These are phyloP conservation scores for Celastrina argiolus DNA, from an alignment of 2,888 invertebrate species.

Conservation along the genomic window DNA sequence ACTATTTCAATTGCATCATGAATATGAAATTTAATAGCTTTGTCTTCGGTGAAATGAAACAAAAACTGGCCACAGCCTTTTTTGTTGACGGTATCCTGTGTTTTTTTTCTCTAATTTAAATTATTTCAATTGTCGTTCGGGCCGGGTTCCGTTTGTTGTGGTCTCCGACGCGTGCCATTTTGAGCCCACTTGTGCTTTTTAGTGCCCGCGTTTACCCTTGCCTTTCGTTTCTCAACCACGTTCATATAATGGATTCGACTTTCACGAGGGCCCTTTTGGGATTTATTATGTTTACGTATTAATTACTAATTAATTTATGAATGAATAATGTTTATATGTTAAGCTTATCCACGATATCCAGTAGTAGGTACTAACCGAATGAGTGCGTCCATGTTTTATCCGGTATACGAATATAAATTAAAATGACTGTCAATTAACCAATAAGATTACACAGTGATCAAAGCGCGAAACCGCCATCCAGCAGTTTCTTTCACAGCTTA, in stretches of 20 bases:
- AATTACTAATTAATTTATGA: constrained; percentile 19
- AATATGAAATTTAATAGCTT: neutral
- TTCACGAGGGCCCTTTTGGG: constrained; percentile 34
- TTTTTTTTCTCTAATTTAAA: constrained; percentile 78
- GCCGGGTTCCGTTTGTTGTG: constrained; percentile 63
- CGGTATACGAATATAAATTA: too few species aligned
- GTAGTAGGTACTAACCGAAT: neutral
- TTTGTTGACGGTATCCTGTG: constrained; percentile 46
- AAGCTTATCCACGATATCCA: neutral
- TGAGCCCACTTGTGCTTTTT: constrained; percentile 69
- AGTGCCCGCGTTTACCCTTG: constrained; percentile 72
- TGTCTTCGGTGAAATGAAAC: neutral
- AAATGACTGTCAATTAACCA: neutral
- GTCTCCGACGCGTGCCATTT: constrained; percentile 69
- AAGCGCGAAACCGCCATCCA: constrained; percentile 47
- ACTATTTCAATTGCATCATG: neutral
- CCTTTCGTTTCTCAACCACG: constrained; percentile 44
- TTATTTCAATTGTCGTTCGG: constrained; percentile 73
- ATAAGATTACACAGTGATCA: constrained; percentile 19
- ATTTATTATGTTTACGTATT: constrained; percentile 26
- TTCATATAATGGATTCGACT: constrained; percentile 59
- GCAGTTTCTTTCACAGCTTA: constrained; percentile 63
- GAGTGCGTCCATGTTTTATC: too few species aligned
- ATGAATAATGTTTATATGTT: neutral
- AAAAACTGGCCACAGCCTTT: constrained; percentile 24